phyloP scores from a whole-genome alignment of 2,113 vertebrate species.

The Eptesicus fuscus region DNA sequence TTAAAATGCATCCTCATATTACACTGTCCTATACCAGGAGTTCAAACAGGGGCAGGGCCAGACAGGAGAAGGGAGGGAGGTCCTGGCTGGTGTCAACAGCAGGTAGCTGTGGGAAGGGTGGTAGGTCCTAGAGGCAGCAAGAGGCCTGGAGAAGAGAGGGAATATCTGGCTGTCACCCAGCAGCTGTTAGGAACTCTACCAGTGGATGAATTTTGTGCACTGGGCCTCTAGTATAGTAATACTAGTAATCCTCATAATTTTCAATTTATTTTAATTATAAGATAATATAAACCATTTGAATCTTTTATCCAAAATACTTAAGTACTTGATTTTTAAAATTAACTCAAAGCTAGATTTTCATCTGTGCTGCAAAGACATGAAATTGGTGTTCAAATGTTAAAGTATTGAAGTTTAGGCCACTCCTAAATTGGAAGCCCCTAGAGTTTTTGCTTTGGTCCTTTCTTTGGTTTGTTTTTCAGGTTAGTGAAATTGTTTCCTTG shows the following conservation, averaged over 20 bases:
- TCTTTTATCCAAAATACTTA: background rate
- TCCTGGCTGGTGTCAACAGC: no score
- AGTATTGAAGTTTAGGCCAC: background rate
- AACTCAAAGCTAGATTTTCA: background rate
- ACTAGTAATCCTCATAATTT: background rate
- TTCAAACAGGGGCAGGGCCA: no score
- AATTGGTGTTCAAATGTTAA: background rate
- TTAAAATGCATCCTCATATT: conserved; percentile 49
- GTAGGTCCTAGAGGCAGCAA: no score
- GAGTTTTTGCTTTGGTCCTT: background rate
- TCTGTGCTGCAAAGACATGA: background rate
- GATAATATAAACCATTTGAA: background rate
- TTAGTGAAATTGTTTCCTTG: background rate
- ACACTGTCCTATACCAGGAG: background rate
- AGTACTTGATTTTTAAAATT: background rate
- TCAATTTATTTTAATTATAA: background rate
- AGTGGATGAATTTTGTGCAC: no score
- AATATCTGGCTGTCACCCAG: no score
- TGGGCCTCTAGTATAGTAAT: background rate
- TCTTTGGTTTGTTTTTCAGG: background rate
- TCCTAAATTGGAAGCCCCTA: background rate
- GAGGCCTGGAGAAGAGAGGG: no score
- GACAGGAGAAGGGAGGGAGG: no score
- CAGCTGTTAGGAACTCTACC: no score
- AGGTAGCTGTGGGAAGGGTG: no score